Evolutionary conservation across 2,113 vertebrate genomes (phyloP).

Genomic region (Grallaria varia): DNA sequence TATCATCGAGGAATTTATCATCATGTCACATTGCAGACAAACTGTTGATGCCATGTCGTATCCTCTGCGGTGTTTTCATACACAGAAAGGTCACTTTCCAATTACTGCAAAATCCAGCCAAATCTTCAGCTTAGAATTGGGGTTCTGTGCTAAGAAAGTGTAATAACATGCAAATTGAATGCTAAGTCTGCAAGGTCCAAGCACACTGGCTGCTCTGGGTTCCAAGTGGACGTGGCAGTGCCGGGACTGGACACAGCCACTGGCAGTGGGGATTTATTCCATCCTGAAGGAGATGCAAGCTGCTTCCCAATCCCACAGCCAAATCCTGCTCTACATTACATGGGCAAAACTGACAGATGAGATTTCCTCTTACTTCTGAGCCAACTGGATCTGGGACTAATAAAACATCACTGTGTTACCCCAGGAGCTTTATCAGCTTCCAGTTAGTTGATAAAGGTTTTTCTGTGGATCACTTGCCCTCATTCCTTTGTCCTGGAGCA

Average conservation of each 20-base stretch:
- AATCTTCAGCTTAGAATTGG: not conserved
- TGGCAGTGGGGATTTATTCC: not conserved
- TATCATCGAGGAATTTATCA: not conserved
- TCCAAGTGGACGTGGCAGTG: not conserved
- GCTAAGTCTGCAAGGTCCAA: not conserved
- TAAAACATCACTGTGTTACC: conserved; percentile 19
- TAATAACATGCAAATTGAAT: not conserved
- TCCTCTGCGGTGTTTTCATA: not conserved
- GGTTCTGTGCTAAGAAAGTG: not conserved
- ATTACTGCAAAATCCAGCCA: not conserved
- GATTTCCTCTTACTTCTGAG: conserved; percentile 38
- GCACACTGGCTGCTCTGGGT: not conserved
- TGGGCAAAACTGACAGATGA: not conserved
- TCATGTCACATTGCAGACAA: not conserved
- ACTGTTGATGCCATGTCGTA: not conserved
- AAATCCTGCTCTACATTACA: conserved; percentile 52
- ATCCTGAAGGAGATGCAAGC: not conserved
- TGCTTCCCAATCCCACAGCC: conserved; percentile 3
- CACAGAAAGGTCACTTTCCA: conserved; percentile 9
- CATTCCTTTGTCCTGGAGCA: not conserved
- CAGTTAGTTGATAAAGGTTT: conserved; percentile 18
- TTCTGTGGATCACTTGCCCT: conserved; percentile 32
- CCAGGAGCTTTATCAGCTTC: conserved; percentile 31
- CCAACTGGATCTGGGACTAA: conserved; percentile 45
- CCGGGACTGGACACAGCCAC: not conserved